phyloP scores from a whole-genome alignment of 53 echinoderm and acorn worm species.

The Holothuria leucospilota region DNA sequence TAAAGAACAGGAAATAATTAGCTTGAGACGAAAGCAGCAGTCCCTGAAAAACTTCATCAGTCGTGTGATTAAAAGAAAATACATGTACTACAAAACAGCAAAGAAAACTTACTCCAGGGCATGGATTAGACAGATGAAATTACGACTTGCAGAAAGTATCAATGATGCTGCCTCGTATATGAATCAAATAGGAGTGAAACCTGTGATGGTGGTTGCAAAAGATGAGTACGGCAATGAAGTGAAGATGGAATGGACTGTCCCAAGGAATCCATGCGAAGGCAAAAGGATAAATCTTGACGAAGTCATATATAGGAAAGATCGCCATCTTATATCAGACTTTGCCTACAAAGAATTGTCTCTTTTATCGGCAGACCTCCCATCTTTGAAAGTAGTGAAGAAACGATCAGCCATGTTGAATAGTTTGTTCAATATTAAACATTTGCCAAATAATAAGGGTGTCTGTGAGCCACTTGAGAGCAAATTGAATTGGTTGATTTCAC shows the following conservation, averaged over 20 bases:
- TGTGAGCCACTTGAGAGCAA: conserved; percentile 49
- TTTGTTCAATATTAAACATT: not conserved
- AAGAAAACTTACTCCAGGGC: not conserved
- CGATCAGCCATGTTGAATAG: not conserved
- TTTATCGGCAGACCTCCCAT: not conserved
- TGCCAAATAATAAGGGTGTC: conserved; percentile 47
- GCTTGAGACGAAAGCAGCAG: not conserved
- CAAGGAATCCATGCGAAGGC: too few species aligned
- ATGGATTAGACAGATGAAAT: conserved; percentile 4
- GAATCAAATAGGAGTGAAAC: conserved; percentile 8
- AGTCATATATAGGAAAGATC: conserved; percentile 24
- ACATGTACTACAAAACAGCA: not conserved
- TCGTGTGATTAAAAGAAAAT: conserved; percentile 1
- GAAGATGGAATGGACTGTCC: not conserved
- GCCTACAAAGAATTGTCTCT: conserved; percentile 11
- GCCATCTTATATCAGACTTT: conserved; percentile 2
- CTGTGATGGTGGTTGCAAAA: not conserved
- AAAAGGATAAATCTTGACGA: conserved; percentile 18
- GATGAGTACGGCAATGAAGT: conserved; percentile 25
- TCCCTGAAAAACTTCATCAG: not conserved
- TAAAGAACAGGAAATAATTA: not conserved
- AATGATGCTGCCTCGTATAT: not conserved
- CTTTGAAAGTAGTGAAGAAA: not conserved
- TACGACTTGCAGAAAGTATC: not conserved
- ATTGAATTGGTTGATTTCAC: conserved; percentile 1